Evolutionary conservation across 2,888 invertebrate genomes (phyloP), one percentile per base, ranked within the genome.

Genomic region (Eulithis testata): DNA sequence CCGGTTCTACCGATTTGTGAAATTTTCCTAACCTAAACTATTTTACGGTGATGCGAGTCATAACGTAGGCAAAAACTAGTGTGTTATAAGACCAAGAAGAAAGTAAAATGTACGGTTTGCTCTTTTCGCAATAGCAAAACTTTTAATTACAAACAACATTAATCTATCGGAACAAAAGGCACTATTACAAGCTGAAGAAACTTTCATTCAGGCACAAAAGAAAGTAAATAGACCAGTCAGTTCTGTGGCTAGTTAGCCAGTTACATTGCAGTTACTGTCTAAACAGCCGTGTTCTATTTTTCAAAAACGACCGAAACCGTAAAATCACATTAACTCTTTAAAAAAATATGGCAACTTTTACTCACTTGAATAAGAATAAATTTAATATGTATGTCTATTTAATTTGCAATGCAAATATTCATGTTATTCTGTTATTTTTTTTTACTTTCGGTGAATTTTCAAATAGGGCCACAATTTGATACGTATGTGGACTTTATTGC

Each of bases 221-320:
- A 74, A 76, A 74, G 73, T 72, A 74, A 76, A 73, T 68, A 73
- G 68, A 63, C 52, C 54, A 68, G 66, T 68, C 66, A 73, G 73
- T 72, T 73, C 64, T 65, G 71, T 63, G 69, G 69, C 61, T 69
- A 74, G 73, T 74, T 74, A 73, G 73, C 70, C 68, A 71, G 73
- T 73, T 73, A 72, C 65, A 0, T 3, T 50, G 45, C 52, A 63
- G 67, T 12, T 36, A 12, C 4, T n/a, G 4, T 11, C 1, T 4
- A 45, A 60, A 60, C 45, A 36, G 57, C 45, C n/a, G 6, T 45
- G 31, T 31, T 31, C 31, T 6, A 4, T 31, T 31, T 31, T 5
- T 31, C 4, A 4, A 31, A 31, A 31, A 31, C 31, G 3, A 31
- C 31, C 31, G 31, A 3, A 4, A 31, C 5, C 1, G 31, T 31